phyloP scores from a whole-genome alignment of 2,888 invertebrate species.

The Blastobasis lacticolella region DNA sequence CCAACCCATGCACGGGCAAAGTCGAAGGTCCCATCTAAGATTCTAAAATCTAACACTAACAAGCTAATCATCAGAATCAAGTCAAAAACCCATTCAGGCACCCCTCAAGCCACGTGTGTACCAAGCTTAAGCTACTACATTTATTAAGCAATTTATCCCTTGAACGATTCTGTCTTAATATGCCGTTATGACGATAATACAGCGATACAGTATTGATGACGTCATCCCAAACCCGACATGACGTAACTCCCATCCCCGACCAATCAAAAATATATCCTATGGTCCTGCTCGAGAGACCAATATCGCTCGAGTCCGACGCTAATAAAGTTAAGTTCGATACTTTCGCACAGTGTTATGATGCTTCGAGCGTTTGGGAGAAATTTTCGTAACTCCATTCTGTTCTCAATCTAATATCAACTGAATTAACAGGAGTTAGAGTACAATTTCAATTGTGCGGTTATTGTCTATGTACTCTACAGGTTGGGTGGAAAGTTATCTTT shows the following conservation, averaged over 20 bases:
- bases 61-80: too few species aligned
- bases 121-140: conserved; percentile 30
- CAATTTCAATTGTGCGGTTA: too few species aligned
- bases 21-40: too few species aligned
- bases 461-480: not conserved
- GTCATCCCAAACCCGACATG: conserved; percentile 19
- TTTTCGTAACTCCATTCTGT: not conserved
- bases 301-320: conserved; percentile 19
- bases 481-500: conserved; percentile 16
- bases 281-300: conserved; percentile 5
- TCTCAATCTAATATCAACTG: too few species aligned
- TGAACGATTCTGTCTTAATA: conserved; percentile 62
- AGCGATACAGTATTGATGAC: conserved; percentile 63
- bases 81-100: too few species aligned
- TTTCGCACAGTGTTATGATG: conserved; percentile 60
- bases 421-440: too few species aligned
- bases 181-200: conserved; percentile 61
- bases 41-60: too few species aligned
- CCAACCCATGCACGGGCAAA: too few species aligned
- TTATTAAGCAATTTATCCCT: conserved; percentile 70
- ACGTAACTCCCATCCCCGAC: conserved; percentile 15
- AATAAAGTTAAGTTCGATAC: conserved; percentile 64
- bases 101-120: conserved; percentile 12
- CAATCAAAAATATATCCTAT: conserved; percentile 17
- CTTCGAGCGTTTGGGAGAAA: conserved; percentile 26